Base-by-base conservation (phyloP, 2,888 invertebrate species). In the Eupeodes latifasciatus region DNA sequence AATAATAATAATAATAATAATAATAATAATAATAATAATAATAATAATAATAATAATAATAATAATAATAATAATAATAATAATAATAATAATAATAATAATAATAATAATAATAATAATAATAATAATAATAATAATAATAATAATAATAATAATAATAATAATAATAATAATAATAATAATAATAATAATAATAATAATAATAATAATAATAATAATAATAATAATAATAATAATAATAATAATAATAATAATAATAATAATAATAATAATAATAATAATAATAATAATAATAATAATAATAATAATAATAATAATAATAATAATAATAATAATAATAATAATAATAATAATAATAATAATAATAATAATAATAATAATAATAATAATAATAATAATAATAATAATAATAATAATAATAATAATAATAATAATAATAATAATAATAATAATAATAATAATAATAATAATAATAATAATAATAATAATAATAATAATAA, bases 21-120 rank as follows among this genome's bases (percentile, higher is more conserved):
- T 62, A 62, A 34, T 62, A 62, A 62, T 62, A 62, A 62, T 62
- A 62, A 62, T 62, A 62, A 62, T 62, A 62, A 62, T 62, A 34
- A 34, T 62, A 62, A 62, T 62, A 62, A 62, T 62, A 62, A 62
- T 62, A 62, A 62, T 62, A 62, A 62, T 62, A 62, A 36, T 34
- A 62, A 62, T 62, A 62, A 62, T 62, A 62, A 62, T 62, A 62
- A 62, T 62, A 62, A 62, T 62, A 62, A 62, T 62, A 34, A 62
- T 62, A 62, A 34, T 34, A 62, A 62, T 5, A 62, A 40, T 34
- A 62, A 62, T 62, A 62, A 62, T 62, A 62, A 62, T 27, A 62
- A 34, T 62, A 62, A 62, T 62, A 61, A 19, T 61, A 61, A 61
- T 61, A 61, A 36, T 61, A 61, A 61, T 61, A 61, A 61, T 61